Base-by-base conservation (phyloP, 2,888 invertebrate genomes). In the Drepanosiphum platanoidis region DNA sequence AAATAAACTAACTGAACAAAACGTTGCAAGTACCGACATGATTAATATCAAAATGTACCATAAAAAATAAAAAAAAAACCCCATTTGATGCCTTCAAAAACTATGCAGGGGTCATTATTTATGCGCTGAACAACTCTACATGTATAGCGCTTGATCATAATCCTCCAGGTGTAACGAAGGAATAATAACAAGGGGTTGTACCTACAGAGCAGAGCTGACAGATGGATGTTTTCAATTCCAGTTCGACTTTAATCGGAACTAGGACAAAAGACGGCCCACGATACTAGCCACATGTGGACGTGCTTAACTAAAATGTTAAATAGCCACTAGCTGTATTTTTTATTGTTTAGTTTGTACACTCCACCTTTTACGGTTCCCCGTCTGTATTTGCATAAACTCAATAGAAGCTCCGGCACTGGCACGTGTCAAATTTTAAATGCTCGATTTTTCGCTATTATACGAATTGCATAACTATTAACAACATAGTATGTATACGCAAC, bases 211-310 rank as follows among this genome's bases (percentile, higher is more conserved):
- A 27, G 71, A 75, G 30, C 68, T 11, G 68, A 77, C 84, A 84
- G 84, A 84, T 84, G 84, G 84, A 77, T 58, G 84, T 77, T 77
- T 77, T 77, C 77, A 84, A 84, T 84, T 84, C 84, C 77, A 70
- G 84, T 84, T 83, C 68, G 84, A 84, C 84, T 84, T 84, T 84
- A 68, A 68, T 75, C 82, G 42, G 36, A 71, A 81, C 71, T 27
- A 81, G 42, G 71, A 72, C 72, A 74, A 83, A 74, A 83, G 74
- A 46, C 42, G 64, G 64, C 27, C 13, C 74, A 74, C 68, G 52
- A 75, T 58, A 77, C 84, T 39, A 39, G 77, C 66, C 84, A 58
- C 84, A 77, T 30, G 75, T 68, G 68, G 52, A 84, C 15, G 36
- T 39, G 36, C 39, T 70, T 52, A 84, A 84, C 77, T 52, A 64